Conservation (phyloP, 2,113 vertebrate species). For the Cyanocitta stelleri region DNA sequence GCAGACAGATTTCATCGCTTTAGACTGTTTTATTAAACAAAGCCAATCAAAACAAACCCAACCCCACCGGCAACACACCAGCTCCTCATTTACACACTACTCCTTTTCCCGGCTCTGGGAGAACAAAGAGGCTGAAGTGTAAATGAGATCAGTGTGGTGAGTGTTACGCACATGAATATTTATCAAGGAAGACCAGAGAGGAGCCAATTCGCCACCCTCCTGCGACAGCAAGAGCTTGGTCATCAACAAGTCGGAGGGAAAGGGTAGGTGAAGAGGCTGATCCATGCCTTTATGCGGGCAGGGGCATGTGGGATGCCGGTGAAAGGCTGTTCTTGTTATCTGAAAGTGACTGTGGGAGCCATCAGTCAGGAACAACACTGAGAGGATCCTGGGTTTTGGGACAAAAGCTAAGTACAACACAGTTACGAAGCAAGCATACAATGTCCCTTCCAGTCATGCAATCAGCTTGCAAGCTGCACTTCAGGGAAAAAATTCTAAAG, state of each 20-base stretch:
- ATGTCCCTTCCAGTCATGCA: not conserved
- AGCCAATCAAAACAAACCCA: not conserved
- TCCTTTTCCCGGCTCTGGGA: not conserved
- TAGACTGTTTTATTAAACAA: constrained; percentile 47
- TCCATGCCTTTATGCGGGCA: rapidly evolving
- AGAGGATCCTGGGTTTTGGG: not conserved
- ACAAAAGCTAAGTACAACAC: not conserved
- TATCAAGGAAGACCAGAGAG: not conserved
- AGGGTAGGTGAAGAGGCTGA: not conserved
- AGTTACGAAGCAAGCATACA: not conserved
- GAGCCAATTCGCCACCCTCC: not conserved
- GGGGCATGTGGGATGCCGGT: rapidly evolving
- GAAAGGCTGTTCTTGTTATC: rapidly evolving
- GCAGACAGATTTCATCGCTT: not conserved
- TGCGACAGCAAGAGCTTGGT: not conserved
- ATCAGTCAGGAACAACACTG: rapidly evolving
- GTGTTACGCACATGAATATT: not conserved
- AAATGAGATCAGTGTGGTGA: not conserved
- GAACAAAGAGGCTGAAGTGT: not conserved
- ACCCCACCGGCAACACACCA: not conserved
- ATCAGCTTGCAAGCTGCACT: not conserved
- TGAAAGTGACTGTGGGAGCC: not conserved
- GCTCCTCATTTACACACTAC: not conserved
- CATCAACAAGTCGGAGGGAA: not conserved
- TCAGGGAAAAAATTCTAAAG: not conserved